A percentile compares a stretch with the other conserved stretches of the same genome.
Conservation (phyloP, 2,113 vertebrate genomes). For the Ageneiosus marmoratus region DNA sequence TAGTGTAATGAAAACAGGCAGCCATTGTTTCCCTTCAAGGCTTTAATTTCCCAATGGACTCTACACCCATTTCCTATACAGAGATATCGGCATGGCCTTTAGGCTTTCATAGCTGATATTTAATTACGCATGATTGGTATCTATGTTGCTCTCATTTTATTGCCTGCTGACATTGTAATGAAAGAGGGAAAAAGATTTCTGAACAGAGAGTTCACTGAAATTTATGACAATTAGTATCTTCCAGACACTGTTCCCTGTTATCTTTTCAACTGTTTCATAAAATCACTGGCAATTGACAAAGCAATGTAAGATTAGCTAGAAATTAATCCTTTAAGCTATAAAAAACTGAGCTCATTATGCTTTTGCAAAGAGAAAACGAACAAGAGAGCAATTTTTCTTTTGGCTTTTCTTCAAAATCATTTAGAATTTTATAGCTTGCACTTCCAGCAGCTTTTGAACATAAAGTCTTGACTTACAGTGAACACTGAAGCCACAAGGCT, state of each 20-base stretch:
- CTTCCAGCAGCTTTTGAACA: neutral
- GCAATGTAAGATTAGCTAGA: slow-evolving; percentile 61
- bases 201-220: neutral
- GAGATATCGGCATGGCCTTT: neutral
- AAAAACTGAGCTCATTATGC: slow-evolving; percentile 2
- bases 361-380: slow-evolving; percentile 3
- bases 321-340: slow-evolving; percentile 62
- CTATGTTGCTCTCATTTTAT: neutral
- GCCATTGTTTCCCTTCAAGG: slow-evolving; percentile 33
- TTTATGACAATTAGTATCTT: slow-evolving; percentile 30
- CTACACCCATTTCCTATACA: slow-evolving; percentile 32
- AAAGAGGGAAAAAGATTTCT: neutral
- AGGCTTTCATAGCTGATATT: slow-evolving; percentile 12
- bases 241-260: slow-evolving; percentile 35
- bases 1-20: slow-evolving; percentile 18
- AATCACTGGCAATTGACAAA: slow-evolving; percentile 55
- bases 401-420: neutral
- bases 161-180: slow-evolving; percentile 18
- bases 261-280: slow-evolving; percentile 59
- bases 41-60: slow-evolving; percentile 31
- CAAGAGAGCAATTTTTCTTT: neutral
- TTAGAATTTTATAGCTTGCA: neutral
- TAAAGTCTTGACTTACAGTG: neutral
- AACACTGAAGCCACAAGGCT: neutral
- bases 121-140: slow-evolving; percentile 25